Base-by-base conservation (phyloP, 2,797 vertebrate genomes). In the Typhlichthys eigenmanni region DNA sequence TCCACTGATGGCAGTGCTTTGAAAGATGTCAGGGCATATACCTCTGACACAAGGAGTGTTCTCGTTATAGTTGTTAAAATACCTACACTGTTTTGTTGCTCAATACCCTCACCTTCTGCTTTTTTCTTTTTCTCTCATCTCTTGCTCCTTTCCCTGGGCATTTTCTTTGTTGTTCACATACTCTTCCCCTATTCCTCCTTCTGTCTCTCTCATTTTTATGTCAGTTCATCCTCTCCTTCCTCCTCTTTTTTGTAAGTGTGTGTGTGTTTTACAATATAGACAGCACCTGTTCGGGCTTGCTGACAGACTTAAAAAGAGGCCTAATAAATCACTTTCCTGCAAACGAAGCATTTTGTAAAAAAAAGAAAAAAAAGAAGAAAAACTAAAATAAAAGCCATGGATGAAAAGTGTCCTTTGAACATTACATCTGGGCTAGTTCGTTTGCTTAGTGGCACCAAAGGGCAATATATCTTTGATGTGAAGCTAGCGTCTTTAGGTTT, bases 241-340 rank as follows among this genome's bases (percentile, higher is more conserved):
- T 56, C 49, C 34, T 7, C 58, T 45, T 63, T n/a, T 64, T 54
- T 46, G 34, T 61, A 34, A 43, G 19, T 51, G 55, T 29, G 56
- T 57, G 38, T 29, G 53, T 54, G 43, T 72, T 66, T 71, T 80
- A 63, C 57, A 62, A 66, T 46, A 51, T 66, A 76, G 64, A 66
- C 62, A 57, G 46, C 76, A 85, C 79, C 82, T 84, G 83, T 69
- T 76, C 55, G 66, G 72, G 67, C 82, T 63, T 69, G 81, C 75
- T 74, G 82, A 77, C 69, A 64, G 73, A 78, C 85, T 78, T 80
- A 62, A 76, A 79, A 63, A 66, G 50, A 60, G 48, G 68, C 62
- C 47, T 75, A 77, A 85, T 83, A 76, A 83, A 86, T 84, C 71
- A 81, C 60, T 10, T 82, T 83, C 79, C 65, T 76, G 80, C 76